phyloP scores from a whole-genome alignment of 2,797 vertebrate species.

The Clarias pachynema region DNA sequence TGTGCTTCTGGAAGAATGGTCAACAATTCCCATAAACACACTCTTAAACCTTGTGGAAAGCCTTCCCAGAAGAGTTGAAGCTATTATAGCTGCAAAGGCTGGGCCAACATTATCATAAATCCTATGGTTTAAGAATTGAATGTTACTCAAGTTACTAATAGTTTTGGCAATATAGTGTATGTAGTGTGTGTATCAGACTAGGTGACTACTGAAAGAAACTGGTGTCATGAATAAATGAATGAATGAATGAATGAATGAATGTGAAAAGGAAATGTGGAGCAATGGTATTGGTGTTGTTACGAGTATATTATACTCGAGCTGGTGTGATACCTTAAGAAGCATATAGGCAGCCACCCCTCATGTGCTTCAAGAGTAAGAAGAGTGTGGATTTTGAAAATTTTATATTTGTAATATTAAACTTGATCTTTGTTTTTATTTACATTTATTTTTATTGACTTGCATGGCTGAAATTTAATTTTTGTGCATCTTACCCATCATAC shows the following conservation, averaged over 20 bases:
- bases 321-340: not conserved
- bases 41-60: too few relatives aligned
- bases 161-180: not conserved
- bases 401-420: not conserved
- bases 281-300: not conserved
- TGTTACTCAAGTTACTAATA: too few relatives aligned
- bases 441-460: not conserved
- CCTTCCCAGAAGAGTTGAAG: too few relatives aligned
- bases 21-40: too few relatives aligned
- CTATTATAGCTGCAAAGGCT: too few relatives aligned
- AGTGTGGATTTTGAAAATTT: not conserved
- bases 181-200: not conserved
- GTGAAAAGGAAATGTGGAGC: too few relatives aligned
- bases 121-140: too few relatives aligned
- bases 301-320: not conserved
- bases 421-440: not conserved
- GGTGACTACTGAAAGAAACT: not conserved
- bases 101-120: too few relatives aligned
- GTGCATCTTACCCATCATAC: not conserved
- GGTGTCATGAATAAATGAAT: not conserved
- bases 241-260: not conserved
- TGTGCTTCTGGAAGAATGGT: too few relatives aligned
- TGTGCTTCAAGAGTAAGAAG: not conserved
- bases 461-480: not conserved
- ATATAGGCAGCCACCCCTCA: too few relatives aligned